These are phyloP conservation scores for Pyrgilauda ruficollis DNA, from an alignment of 2,113 vertebrate species.

Conservation along the genomic window DNA sequence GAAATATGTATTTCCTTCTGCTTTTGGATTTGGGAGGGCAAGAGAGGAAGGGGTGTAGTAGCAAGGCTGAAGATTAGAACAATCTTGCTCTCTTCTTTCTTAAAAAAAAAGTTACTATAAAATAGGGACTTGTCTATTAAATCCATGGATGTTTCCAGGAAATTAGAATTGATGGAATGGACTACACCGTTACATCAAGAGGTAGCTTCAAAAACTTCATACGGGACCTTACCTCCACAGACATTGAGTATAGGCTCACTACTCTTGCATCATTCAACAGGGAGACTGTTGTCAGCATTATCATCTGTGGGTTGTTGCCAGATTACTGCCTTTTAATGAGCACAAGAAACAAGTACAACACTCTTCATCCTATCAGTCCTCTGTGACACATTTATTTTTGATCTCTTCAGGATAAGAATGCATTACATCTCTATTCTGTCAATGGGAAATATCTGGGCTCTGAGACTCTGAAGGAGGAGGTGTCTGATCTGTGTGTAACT, in stretches of 20 bases:
- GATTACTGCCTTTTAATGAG: background rate
- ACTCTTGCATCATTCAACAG: background rate
- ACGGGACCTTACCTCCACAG: background rate
- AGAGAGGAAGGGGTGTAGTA: background rate
- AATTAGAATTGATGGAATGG: background rate
- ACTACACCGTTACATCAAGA: background rate
- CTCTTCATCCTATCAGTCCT: background rate
- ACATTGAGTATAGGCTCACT: background rate
- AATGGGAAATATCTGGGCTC: conserved; percentile 90
- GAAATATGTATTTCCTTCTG: background rate
- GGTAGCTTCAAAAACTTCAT: background rate
- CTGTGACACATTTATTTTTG: background rate
- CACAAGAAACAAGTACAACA: background rate
- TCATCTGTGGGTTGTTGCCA: background rate
- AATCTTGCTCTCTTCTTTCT: background rate
- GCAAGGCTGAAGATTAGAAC: background rate
- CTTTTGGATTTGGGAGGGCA: background rate
- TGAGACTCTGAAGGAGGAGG: conserved; percentile 88
- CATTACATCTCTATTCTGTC: conserved; percentile 91
- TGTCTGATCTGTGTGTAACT: conserved; percentile 90
- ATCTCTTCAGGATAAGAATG: conserved; percentile 87
- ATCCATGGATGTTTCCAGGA: background rate
- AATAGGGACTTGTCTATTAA: background rate
- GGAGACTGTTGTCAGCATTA: background rate
- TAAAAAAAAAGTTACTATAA: background rate